Conservation (phyloP, 1,140 invertebrate species). For the Drosophila truncata region DNA sequence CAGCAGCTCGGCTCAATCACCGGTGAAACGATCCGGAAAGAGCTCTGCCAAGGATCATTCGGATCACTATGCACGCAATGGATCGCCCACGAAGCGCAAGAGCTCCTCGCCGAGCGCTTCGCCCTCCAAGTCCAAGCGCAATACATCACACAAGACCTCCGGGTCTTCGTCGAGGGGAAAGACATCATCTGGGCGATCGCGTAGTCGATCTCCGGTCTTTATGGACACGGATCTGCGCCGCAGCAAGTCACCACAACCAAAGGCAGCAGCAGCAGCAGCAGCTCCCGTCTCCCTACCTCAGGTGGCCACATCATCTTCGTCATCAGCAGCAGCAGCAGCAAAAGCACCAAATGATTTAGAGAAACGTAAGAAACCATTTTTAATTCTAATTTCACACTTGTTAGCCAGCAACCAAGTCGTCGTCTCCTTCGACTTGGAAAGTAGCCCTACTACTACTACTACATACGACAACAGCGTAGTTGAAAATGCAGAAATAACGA, state of each 20-base stretch:
- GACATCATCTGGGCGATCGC: conserved; percentile 58
- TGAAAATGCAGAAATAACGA: conserved; percentile 69
- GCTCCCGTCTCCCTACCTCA: conserved; percentile 10
- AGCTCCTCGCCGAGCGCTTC: conserved; percentile 72
- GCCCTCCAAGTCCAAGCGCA: conserved; percentile 68
- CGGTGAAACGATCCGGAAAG: conserved; percentile 53
- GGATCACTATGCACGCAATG: conserved; percentile 63
- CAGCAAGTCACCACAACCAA: conserved; percentile 56
- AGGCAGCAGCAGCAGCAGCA: conserved; percentile 8
- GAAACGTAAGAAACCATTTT: conserved; percentile 83
- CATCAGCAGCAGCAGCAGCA: conserved; percentile 10
- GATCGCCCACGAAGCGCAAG: conserved; percentile 68
- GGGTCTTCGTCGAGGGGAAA: conserved; percentile 48
- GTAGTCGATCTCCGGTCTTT: conserved; percentile 71
- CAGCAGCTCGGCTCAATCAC: conserved; percentile 46
- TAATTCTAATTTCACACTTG: conserved; percentile 78
- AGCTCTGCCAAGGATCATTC: conserved; percentile 54
- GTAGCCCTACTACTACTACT: conserved; percentile 52
- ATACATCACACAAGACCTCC: conserved; percentile 45
- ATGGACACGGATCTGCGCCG: conserved; percentile 63
- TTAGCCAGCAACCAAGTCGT: conserved; percentile 63
- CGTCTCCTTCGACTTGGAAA: conserved; percentile 35
- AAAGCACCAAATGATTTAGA: conserved; percentile 73
- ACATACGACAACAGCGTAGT: conserved; percentile 64
- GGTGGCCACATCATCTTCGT: background rate